phyloP scores from a whole-genome alignment of 2,113 vertebrate genomes.

The Cebus imitator region DNA sequence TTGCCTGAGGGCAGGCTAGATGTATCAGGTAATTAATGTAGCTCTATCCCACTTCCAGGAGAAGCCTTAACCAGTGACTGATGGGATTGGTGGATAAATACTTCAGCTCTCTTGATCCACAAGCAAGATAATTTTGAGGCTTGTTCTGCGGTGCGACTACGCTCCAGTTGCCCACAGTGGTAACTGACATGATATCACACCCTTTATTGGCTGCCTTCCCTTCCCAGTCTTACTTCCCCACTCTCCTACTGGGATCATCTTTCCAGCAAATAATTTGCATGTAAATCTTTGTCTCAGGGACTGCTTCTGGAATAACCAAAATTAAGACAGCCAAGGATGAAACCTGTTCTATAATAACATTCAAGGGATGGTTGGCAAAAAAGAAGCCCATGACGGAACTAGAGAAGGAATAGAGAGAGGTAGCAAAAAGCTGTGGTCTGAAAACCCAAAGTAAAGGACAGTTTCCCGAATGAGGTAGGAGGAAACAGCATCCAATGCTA shows the following conservation, averaged over 20 bases:
- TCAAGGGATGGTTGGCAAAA: neutral
- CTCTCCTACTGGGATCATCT: neutral
- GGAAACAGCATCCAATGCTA: conserved; percentile 60
- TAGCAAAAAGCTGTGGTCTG: conserved; percentile 9
- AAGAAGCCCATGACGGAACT: neutral
- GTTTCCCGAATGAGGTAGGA: conserved; percentile 56
- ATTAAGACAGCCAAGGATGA: conserved; percentile 21
- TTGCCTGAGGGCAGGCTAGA: neutral
- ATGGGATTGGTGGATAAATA: neutral
- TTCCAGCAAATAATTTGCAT: neutral
- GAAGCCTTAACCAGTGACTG: neutral
- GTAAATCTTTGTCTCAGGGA: conserved; percentile 14
- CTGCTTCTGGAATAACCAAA: conserved; percentile 39
- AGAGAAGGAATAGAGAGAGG: neutral
- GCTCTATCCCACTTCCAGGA: neutral
- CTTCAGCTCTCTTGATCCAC: neutral
- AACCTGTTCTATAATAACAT: neutral
- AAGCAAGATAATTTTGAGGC: neutral
- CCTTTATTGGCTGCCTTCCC: conserved; percentile 5
- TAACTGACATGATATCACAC: neutral
- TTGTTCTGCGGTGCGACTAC: neutral
- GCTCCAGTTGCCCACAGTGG: neutral
- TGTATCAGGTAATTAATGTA: neutral
- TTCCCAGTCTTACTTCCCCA: neutral
- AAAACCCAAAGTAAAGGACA: conserved; percentile 48